Evolutionary conservation across 2,113 vertebrate genomes (phyloP), one percentile per base, ranked within the genome.

Genomic region (Natator depressus): DNA sequence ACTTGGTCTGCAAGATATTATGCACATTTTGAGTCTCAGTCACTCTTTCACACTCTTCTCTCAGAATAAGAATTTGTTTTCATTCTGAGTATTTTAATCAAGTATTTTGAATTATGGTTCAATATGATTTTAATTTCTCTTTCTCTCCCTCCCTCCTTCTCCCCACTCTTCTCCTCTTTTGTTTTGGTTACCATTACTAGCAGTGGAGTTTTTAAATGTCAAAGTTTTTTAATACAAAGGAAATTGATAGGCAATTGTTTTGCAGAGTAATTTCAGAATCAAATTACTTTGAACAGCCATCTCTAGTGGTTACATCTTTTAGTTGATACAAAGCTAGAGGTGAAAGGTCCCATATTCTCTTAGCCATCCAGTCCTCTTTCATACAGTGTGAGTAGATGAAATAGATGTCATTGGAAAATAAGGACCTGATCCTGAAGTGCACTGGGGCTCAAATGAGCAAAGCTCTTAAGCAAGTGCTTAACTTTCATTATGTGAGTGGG

Each of bases 321-420:
- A 88, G 11, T 89, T 14, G 20, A 22, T 49, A 80, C 81, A 82
- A 80, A 93, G 84, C 13, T 2, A 54, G 84, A 6, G 49, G 13
- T 93, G 14, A 88, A 93, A 92, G 46, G 31, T 92, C 55, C 55
- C 78, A 84, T 27, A 69, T 38, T 54, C 24, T n/a, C n/a, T 91
- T 59, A 6, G 1, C 16, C 2, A 38, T 82, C 0, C 0, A 75
- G 1, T 20, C 35, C 13, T 47, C 6, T 88, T 8, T 25, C 91
- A 83, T 54, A n/a, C 51, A 4, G 72, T 90, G 17, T 54, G 17
- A 54, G 53, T 19, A 54, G 53, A 54, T 17, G 53, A 54, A 54
- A 54, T 54, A 54, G 53, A 54, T 19, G 19, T 20, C 17, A 22
- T 6, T 54, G 53, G 53, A 54, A 20, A 54, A 54, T 54, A 54